These are phyloP conservation scores for Diabrotica virgifera DNA, from an alignment of 1,140 invertebrate genomes.

Conservation along the genomic window DNA sequence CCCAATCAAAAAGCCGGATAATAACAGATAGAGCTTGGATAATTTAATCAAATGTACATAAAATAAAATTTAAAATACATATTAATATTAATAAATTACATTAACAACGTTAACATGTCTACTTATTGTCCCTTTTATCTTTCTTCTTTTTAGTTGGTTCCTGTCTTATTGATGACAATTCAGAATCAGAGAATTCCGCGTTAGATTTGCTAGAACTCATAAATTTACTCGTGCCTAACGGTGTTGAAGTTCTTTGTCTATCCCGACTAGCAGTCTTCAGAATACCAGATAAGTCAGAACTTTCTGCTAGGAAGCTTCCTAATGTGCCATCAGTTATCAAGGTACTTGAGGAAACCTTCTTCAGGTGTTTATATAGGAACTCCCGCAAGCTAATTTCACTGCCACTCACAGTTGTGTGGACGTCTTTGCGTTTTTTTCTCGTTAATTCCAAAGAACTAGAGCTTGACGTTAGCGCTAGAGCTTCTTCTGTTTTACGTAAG, in stretches of 20 bases:
- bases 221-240: constrained; percentile 50
- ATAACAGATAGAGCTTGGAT: too few species aligned
- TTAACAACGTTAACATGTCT: background rate
- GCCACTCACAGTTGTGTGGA: constrained; percentile 14
- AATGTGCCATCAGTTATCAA: constrained; percentile 28
- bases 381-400: constrained; percentile 40
- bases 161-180: constrained; percentile 11
- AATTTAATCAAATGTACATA: background rate
- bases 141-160: constrained; percentile 4
- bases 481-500: constrained; percentile 63
- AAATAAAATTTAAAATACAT: background rate
- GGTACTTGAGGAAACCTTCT: constrained; percentile 38
- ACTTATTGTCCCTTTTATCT: background rate
- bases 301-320: constrained; percentile 32
- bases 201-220: constrained; percentile 12
- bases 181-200: constrained; percentile 10
- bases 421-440: constrained; percentile 24
- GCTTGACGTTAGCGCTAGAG: constrained; percentile 60
- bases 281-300: constrained; percentile 34
- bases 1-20: too few species aligned
- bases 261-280: constrained; percentile 30
- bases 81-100: background rate
- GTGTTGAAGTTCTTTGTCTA: constrained; percentile 53
- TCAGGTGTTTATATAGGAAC: constrained; percentile 34
- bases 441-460: constrained; percentile 54